Evolutionary conservation across 2,888 invertebrate genomes (phyloP), one percentile per base, ranked within the genome.

Genomic region (Stenoptilia bipunctidactyla): DNA sequence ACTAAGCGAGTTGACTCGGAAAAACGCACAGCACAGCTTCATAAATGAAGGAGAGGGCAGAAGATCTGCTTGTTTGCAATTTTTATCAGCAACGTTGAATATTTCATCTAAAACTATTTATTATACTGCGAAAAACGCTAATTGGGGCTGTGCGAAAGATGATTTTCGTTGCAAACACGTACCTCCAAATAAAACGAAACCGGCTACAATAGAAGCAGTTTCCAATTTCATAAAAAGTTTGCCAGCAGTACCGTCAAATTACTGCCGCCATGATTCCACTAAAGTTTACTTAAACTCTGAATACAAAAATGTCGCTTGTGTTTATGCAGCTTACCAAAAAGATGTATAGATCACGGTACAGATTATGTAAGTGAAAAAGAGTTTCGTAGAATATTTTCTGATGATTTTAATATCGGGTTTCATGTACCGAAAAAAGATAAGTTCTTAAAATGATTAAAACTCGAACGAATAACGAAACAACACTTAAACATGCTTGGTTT

Each of bases 401-500:
- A 48, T 4, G 41, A 50, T 4, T 49, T 52, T 34, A 50, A 51
- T 33, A 49, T 49, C n/a, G 43, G 42, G 2, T 50, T 53, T 15
- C 48, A 51, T 42, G 42, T 51, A 1, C 49, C 50, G 4, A 49
- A 47, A 41, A 53, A 51, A 36, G 49, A 53, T 14, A 50, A 53
- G 36, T 51, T 50, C 13, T 6, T 44, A 2, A 48, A 49, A 39
- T 53, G 49, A 39, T 37, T 34, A 20, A 15, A 34, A 27, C 3
- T 44, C 20, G 39, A 34, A 20, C 37, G 13, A 37, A 13, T 25
- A 27, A n/a, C n/a, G n/a, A n/a, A n/a, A n/a, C n/a, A n/a, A n/a
- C n/a, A n/a, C n/a, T n/a, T n/a, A n/a, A n/a, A n/a, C n/a, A n/a
- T n/a, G n/a, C n/a, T n/a, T n/a, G n/a, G n/a, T n/a, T n/a, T n/a